Percentiles rank a stretch among this genome's conserved stretches.
Conservation (phyloP, 1,140 invertebrate species). For the Nebria ingens region DNA sequence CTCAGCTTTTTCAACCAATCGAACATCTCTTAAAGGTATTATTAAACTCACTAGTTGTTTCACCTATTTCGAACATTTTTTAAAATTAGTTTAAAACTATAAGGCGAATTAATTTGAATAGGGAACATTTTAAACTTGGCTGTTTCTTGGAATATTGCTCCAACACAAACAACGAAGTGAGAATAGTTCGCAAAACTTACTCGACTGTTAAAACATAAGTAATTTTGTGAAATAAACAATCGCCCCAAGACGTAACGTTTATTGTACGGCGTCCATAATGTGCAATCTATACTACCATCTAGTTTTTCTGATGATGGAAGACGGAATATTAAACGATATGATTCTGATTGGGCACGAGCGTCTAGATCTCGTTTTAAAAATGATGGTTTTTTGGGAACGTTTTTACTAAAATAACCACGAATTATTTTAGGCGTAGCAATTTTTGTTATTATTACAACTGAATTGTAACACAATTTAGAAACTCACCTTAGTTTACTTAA, state of each 20-base stretch:
- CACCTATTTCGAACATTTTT: conserved; percentile 50
- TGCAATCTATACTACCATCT: conserved; percentile 83
- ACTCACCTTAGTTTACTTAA: conserved; percentile 63
- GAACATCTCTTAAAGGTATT: conserved; percentile 76
- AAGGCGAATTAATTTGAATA: no score
- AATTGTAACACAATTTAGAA: conserved; percentile 11
- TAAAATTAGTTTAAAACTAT: not conserved
- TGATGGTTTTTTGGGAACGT: conserved; percentile 75
- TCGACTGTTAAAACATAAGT: conserved; percentile 91
- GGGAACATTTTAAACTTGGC: conserved; percentile 5
- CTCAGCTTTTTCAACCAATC: conserved; percentile 60
- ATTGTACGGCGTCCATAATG: conserved; percentile 91
- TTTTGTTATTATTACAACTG: no score
- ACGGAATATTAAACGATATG: conserved; percentile 73
- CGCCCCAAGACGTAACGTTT: conserved; percentile 82
- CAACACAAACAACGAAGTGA: conserved; percentile 10
- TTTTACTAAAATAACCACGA: conserved; percentile 55
- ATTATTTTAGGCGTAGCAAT: no score
- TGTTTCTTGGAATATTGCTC: conserved; percentile 1
- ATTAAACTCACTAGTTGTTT: conserved; percentile 74
- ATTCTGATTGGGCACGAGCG: conserved; percentile 82
- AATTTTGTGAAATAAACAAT: conserved; percentile 88
- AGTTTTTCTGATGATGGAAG: conserved; percentile 81
- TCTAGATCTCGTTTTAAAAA: conserved; percentile 91
- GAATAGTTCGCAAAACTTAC: conserved; percentile 42